Conservation (phyloP, 2,113 vertebrate genomes). For the Onychostoma macrolepis region DNA sequence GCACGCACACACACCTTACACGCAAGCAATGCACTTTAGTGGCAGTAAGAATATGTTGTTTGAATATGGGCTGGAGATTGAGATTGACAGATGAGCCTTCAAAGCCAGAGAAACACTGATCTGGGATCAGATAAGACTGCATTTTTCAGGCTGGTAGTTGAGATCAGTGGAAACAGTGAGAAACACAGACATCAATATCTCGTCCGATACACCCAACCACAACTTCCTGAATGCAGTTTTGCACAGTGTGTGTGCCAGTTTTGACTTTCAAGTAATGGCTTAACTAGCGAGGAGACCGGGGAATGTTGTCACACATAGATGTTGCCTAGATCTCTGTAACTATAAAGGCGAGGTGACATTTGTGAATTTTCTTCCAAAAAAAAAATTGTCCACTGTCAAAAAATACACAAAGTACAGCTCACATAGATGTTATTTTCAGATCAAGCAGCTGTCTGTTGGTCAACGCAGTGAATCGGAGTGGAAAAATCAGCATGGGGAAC, state of each 20-base stretch:
- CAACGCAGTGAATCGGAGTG: background rate
- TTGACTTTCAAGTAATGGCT: background rate
- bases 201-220: background rate
- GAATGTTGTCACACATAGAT: background rate
- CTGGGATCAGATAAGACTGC: constrained; percentile 39
- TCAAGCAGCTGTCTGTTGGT: background rate
- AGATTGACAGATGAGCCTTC: constrained; percentile 61
- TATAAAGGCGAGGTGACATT: background rate
- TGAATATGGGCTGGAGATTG: constrained; percentile 56
- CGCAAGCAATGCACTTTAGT: background rate
- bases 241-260: background rate
- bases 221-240: constrained; percentile 1
- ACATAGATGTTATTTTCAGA: background rate
- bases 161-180: constrained; percentile 20
- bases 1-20: constrained; percentile 26
- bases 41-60: constrained; percentile 55
- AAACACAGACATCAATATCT: constrained; percentile 12
- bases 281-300: background rate
- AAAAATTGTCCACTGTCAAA: background rate
- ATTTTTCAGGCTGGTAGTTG: background rate
- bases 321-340: background rate
- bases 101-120: constrained; percentile 64
- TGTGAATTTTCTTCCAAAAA: background rate
- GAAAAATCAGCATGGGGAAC: background rate
- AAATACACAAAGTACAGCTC: background rate